phyloP scores from a whole-genome alignment of 2,113 vertebrate species.

The Pandion haliaetus region DNA sequence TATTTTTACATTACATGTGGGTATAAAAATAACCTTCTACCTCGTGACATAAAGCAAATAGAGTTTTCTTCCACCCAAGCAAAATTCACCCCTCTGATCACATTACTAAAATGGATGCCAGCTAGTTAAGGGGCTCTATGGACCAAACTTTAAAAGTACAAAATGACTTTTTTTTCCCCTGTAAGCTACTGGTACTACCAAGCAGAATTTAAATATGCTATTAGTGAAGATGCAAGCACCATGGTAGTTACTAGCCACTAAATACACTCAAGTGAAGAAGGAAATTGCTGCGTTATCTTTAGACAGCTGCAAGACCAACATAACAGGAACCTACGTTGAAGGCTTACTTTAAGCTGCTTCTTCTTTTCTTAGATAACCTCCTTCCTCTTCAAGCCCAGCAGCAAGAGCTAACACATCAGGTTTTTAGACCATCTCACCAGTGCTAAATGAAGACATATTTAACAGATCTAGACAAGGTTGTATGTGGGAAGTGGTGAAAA shows the following conservation, averaged over 20 bases:
- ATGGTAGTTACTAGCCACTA: not conserved
- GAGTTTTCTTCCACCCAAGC: not conserved
- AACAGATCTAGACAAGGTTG: not conserved
- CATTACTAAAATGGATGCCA: not conserved
- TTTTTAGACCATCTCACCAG: not conserved
- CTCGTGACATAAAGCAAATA: not conserved
- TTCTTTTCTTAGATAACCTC: not conserved
- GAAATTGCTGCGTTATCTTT: not conserved
- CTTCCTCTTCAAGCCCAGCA: not conserved
- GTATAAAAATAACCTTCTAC: not conserved
- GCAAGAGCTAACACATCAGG: not conserved
- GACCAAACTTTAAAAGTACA: not conserved
- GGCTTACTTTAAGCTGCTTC: not conserved
- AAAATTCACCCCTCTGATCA: not conserved
- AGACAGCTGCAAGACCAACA: not conserved
- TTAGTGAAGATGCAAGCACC: not conserved
- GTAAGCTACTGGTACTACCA: not conserved
- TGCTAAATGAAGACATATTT: not conserved
- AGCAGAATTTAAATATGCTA: not conserved
- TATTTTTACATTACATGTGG: not conserved
- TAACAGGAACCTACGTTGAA: not conserved
- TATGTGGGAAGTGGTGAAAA: not conserved
- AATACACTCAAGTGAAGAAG: not conserved
- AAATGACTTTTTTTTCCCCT: accelerated
- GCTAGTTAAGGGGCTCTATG: not conserved